Evolutionary conservation across 1,140 invertebrate species (phyloP).

Genomic region (Mycetomoellerius zeteki): DNA sequence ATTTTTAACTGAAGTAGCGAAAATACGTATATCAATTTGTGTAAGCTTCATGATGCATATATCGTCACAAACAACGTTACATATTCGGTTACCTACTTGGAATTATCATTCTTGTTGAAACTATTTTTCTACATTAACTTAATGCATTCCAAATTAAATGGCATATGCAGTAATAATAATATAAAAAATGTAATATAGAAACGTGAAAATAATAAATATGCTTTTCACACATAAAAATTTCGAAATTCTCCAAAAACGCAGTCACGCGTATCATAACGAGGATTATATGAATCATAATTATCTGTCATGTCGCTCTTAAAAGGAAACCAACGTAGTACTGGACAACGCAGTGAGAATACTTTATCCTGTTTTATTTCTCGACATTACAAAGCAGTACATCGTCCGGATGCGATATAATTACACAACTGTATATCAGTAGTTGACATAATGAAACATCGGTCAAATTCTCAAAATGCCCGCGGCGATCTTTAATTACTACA

Average conservation of each 20-base stretch:
- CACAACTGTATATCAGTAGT: slow-evolving; percentile 45
- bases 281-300: slow-evolving; percentile 9
- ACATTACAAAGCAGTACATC: background rate
- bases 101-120: background rate
- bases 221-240: background rate
- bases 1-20: background rate
- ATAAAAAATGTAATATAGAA: background rate
- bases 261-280: background rate
- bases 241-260: background rate
- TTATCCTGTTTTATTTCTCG: slow-evolving; percentile 4
- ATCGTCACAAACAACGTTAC: background rate
- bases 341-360: background rate
- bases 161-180: background rate
- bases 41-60: background rate
- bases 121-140: background rate
- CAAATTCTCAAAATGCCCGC: slow-evolving; percentile 49
- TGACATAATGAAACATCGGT: slow-evolving; percentile 53
- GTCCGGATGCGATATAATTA: slow-evolving; percentile 9
- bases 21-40: slow-evolving; percentile 8
- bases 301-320: slow-evolving; percentile 13
- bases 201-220: slow-evolving; percentile 6
- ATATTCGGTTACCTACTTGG: background rate
- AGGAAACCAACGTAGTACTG: background rate
- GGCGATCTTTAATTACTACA: slow-evolving; percentile 63
- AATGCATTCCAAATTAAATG: background rate